Percentiles rank a stretch among this genome's conserved stretches.
Conservation (phyloP, 1,140 invertebrate genomes). For the Bombus superbus region DNA sequence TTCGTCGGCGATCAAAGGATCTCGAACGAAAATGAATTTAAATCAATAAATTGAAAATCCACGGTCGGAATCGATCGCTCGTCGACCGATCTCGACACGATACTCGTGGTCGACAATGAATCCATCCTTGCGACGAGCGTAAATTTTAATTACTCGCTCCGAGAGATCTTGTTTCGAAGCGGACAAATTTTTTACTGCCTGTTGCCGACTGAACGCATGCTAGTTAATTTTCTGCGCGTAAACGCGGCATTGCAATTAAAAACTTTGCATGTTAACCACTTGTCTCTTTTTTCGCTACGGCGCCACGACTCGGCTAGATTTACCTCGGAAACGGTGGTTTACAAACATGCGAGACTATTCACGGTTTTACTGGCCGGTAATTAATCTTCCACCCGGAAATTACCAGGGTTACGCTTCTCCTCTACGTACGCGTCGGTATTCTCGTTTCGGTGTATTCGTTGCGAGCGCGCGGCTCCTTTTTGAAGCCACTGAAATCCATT, state of each 20-base stretch:
- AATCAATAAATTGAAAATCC: not conserved
- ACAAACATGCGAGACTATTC: slow-evolving; percentile 56
- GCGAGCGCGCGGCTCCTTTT: slow-evolving; percentile 22
- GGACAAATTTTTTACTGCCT: not conserved
- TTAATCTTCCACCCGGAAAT: slow-evolving; percentile 65
- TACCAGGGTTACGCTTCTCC: slow-evolving; percentile 46
- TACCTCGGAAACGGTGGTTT: slow-evolving; percentile 31
- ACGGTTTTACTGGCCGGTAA: slow-evolving; percentile 51
- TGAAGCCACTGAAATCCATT: slow-evolving; percentile 3
- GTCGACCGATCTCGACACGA: not conserved
- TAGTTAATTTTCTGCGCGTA: slow-evolving; percentile 5
- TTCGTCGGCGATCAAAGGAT: not conserved
- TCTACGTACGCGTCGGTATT: slow-evolving; percentile 45
- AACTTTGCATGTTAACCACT: slow-evolving; percentile 6
- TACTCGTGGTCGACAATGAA: not conserved
- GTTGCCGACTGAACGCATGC: not conserved
- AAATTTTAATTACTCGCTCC: not conserved
- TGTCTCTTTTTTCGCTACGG: not conserved
- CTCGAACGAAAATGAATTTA: not conserved
- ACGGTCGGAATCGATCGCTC: not conserved
- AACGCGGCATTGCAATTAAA: slow-evolving; percentile 3
- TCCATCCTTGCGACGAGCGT: not conserved
- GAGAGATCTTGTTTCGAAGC: not conserved
- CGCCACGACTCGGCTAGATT: slow-evolving; percentile 7
- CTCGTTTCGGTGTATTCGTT: slow-evolving; percentile 20